These are phyloP conservation scores for Ennomos quercinarius DNA, from an alignment of 2,888 invertebrate genomes.

Conservation along the genomic window DNA sequence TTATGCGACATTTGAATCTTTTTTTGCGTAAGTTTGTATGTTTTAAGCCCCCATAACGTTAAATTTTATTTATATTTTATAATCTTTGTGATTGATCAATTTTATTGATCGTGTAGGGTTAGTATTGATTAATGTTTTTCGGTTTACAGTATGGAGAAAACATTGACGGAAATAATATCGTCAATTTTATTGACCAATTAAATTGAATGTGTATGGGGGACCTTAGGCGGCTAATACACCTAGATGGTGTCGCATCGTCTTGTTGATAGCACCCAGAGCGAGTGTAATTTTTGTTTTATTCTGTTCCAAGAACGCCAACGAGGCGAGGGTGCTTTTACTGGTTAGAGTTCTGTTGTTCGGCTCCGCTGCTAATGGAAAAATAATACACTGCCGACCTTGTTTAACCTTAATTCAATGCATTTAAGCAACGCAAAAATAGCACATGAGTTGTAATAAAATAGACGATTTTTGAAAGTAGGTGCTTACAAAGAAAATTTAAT, in stretches of 20 bases:
- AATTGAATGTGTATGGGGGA: too few species aligned
- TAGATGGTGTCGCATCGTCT: too few species aligned
- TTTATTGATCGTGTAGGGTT: too few species aligned
- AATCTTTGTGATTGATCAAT: too few species aligned
- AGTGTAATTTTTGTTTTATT: not conserved
- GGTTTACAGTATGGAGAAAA: too few species aligned
- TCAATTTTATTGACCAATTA: too few species aligned
- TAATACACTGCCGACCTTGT: not conserved
- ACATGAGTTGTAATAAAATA: constrained; percentile 4
- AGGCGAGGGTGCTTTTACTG: constrained; percentile 3
- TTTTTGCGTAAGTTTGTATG: too few species aligned
- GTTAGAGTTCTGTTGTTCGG: not conserved
- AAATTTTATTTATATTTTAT: too few species aligned
- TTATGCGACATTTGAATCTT: constrained; percentile 10
- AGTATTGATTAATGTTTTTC: too few species aligned
- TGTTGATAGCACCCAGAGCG: not conserved
- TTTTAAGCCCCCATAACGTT: too few species aligned
- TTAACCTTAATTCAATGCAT: not conserved
- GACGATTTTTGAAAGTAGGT: not conserved
- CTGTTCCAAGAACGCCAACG: constrained; percentile 5
- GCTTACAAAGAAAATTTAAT: constrained; percentile 13
- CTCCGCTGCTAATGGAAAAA: constrained; percentile 2
- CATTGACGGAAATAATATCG: too few species aligned
- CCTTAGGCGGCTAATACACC: too few species aligned
- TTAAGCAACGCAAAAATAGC: not conserved